These are phyloP conservation scores for Acanthaster planci DNA, from an alignment of 35 echinoderm and acorn worm species.

Conservation along the genomic window DNA sequence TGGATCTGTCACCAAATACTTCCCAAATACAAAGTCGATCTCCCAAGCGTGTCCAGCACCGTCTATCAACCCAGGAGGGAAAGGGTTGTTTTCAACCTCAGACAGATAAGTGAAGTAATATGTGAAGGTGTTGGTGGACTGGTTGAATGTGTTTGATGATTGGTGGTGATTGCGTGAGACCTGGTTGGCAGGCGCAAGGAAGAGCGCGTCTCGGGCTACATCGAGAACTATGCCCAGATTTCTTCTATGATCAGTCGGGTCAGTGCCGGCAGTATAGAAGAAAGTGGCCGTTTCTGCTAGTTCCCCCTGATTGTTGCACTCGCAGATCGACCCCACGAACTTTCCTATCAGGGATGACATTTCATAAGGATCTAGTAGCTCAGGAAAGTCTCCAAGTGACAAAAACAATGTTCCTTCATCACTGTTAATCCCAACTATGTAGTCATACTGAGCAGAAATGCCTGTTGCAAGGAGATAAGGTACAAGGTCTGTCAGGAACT, in stretches of 20 bases:
- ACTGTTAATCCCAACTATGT: conserved; percentile 35
- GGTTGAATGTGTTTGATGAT: neutral
- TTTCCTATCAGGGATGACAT: neutral
- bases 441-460: conserved; percentile 31
- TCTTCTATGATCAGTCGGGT: neutral
- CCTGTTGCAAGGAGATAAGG: neutral
- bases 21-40: too few relatives aligned
- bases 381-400: too few relatives aligned
- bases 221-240: neutral
- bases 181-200: neutral
- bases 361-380: neutral
- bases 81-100: neutral
- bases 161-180: neutral
- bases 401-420: conserved; percentile 32
- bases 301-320: neutral
- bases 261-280: neutral
- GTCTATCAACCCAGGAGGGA: neutral
- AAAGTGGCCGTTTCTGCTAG: neutral
- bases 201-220: neutral
- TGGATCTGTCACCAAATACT: too few relatives aligned
- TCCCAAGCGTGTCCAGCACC: too few relatives aligned
- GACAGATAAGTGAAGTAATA: conserved; percentile 19
- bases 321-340: neutral
- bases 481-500: conserved; percentile 28
- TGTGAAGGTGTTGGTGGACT: neutral